Evolutionary conservation across 1,140 invertebrate species (phyloP).

Genomic region (Aphelenchoides avenae): DNA sequence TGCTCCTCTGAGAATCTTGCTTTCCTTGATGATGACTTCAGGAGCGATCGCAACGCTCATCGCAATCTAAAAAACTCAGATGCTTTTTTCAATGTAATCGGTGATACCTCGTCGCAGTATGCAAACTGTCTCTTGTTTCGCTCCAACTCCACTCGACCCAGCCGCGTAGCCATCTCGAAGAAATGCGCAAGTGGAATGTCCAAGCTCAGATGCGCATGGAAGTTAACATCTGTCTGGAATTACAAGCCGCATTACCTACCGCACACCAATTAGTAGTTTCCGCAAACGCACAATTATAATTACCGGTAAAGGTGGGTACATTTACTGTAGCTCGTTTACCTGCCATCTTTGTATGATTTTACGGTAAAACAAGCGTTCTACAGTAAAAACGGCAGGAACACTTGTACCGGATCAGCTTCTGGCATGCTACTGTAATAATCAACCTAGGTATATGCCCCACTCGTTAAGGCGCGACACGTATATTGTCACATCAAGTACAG

Average conservation of each 20-base stretch:
- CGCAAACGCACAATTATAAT: constrained; percentile 7
- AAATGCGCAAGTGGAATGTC: constrained; percentile 49
- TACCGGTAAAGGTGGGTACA: not conserved
- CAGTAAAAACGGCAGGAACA: not conserved
- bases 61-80: constrained; percentile 35
- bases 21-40: constrained; percentile 43
- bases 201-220: constrained; percentile 50
- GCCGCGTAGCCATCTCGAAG: constrained; percentile 40
- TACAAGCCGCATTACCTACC: constrained; percentile 8
- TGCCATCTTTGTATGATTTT: constrained; percentile 3
- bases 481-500: too few species aligned
- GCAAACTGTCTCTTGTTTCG: constrained; percentile 42
- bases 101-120: constrained; percentile 42
- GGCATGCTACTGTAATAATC: too few species aligned
- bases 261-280: too few species aligned
- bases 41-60: constrained; percentile 47
- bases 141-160: constrained; percentile 38
- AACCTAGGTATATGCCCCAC: too few species aligned
- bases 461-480: too few species aligned
- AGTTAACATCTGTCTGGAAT: constrained; percentile 40
- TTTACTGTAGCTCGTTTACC: constrained; percentile 6
- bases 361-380: not conserved
- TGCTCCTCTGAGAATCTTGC: constrained; percentile 35
- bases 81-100: not conserved
- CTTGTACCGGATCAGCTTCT: not conserved